A percentile compares a stretch with the other conserved stretches of the same genome.
Evolutionary conservation across 1,140 invertebrate species (phyloP).

Genomic region (Scaptomyza graminum): DNA sequence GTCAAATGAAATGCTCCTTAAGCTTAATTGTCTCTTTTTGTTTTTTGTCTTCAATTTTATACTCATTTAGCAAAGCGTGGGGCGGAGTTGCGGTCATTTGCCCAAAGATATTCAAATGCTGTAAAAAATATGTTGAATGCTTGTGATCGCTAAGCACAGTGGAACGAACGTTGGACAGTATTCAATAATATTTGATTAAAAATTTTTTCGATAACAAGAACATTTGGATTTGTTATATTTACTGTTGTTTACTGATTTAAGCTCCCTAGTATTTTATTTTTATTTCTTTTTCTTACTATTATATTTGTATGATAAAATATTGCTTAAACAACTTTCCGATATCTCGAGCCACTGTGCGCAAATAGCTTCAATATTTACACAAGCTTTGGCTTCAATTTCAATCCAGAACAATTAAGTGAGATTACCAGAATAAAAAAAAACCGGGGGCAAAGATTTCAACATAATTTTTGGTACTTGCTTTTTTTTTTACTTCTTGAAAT

Average conservation of each 20-base stretch:
- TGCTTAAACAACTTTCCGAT: too few relatives aligned
- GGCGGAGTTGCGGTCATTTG: conserved; percentile 51
- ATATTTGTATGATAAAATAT: too few relatives aligned
- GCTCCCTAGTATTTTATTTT: too few relatives aligned
- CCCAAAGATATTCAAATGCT: conserved; percentile 75
- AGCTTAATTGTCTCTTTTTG: conserved; percentile 77
- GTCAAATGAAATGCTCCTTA: conserved; percentile 80
- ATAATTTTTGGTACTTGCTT: conserved; percentile 20
- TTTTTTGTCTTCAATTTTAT: conserved; percentile 66
- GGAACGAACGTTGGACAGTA: not conserved
- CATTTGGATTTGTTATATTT: too few relatives aligned
- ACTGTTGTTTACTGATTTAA: too few relatives aligned
- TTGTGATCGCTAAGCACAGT: conserved; percentile 42
- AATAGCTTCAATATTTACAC: conserved; percentile 67
- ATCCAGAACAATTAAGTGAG: conserved; percentile 62
- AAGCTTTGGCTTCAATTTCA: conserved; percentile 51
- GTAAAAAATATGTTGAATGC: conserved; percentile 70
- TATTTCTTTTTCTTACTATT: too few relatives aligned
- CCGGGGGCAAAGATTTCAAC: conserved; percentile 64
- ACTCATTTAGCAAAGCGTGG: conserved; percentile 65
- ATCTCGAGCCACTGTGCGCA: conserved; percentile 42
- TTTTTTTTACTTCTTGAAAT: conserved; percentile 46
- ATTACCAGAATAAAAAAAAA: conserved; percentile 37
- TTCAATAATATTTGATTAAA: not conserved
- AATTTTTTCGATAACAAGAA: not conserved